A percentile compares a stretch with the other conserved stretches of the same genome.
These are phyloP conservation scores for Galeopsomyia nigrocyanea DNA, from an alignment of 2,888 invertebrate species.

Conservation along the genomic window DNA sequence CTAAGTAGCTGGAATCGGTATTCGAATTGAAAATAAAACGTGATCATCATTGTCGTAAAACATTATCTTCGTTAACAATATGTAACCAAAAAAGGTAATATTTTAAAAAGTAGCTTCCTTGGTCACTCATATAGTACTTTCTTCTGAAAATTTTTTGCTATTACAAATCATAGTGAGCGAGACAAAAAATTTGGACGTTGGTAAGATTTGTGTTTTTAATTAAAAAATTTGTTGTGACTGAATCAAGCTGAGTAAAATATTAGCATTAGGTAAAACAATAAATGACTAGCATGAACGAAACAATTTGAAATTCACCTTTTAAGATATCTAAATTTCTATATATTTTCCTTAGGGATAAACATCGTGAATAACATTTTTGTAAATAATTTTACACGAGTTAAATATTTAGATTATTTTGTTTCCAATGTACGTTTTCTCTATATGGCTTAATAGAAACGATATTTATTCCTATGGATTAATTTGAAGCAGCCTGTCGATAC, in stretches of 20 bases:
- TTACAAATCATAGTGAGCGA: no score
- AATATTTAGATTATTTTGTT: slow-evolving; percentile 33
- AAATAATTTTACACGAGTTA: slow-evolving; percentile 31
- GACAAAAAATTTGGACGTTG: neutral
- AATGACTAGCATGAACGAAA: slow-evolving; percentile 33
- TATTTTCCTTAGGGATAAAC: slow-evolving; percentile 36
- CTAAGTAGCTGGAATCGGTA: slow-evolving; percentile 25
- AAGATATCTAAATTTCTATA: slow-evolving; percentile 21
- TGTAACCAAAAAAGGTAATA: no score
- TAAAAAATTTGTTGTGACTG: slow-evolving; percentile 1
- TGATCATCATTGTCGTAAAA: neutral
- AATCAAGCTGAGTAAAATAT: slow-evolving; percentile 4
- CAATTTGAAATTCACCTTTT: slow-evolving; percentile 8
- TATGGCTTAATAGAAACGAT: slow-evolving; percentile 31
- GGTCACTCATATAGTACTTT: no score
- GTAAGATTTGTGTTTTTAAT: slow-evolving; percentile 15
- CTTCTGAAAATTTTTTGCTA: no score
- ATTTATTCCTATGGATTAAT: slow-evolving; percentile 41
- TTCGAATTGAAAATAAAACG: neutral
- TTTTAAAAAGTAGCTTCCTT: no score
- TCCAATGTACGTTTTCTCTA: slow-evolving; percentile 28
- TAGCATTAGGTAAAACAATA: slow-evolving; percentile 35
- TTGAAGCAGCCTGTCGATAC: slow-evolving; percentile 47
- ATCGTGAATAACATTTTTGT: slow-evolving; percentile 32
- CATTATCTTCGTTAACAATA: no score